Base-by-base conservation (phyloP, 2,113 vertebrate species). In the Amblyopsis rosae region DNA sequence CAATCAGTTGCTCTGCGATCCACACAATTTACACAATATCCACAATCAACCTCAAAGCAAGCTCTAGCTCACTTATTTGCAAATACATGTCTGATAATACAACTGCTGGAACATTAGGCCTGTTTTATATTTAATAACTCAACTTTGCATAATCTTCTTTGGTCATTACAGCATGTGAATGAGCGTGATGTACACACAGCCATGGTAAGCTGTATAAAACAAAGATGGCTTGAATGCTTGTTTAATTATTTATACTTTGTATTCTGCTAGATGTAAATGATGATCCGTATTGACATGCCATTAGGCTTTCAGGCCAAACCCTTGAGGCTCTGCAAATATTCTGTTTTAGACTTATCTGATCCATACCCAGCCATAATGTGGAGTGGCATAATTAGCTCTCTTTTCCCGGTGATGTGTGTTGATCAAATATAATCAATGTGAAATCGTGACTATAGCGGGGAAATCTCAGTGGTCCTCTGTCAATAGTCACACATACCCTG, bases 371-470 rank as follows among this genome's bases (percentile, higher is more conserved):
- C 50, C 72, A 47, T 81, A 68, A 77, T 79, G 70, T 79, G 62
- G 80, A 82, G 77, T 66, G 72, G 72, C 60, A 62, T 71, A 79
- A 86, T 88, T 87, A 87, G 62, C 73, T 81, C 71, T 76, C 59
- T 60, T 82, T 50, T 67, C 35, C 35, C 65, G 80, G 77, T 70
- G 63, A 87, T 87, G 79, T 67, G 50, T 71, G 73, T 69, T 79
- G 79, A 74, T 67, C 59, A 64, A 81, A 76, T 81, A 66, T 69
- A 76, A 66, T 63, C 16, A 12, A 69, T 66, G 71, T 19, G 57
- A 64, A 82, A 81, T 72, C 59, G 73, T 73, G 76, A 81, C 72
- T 76, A 53, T 75, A 54, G 60, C 68, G 69, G 50, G 71, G 26
- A 79, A 73, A 81, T 73, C 59, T 59, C 46, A 49, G 55, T 65